phyloP scores from a whole-genome alignment of 2,888 invertebrate genomes.

The Rhaphigaster nebulosa region DNA sequence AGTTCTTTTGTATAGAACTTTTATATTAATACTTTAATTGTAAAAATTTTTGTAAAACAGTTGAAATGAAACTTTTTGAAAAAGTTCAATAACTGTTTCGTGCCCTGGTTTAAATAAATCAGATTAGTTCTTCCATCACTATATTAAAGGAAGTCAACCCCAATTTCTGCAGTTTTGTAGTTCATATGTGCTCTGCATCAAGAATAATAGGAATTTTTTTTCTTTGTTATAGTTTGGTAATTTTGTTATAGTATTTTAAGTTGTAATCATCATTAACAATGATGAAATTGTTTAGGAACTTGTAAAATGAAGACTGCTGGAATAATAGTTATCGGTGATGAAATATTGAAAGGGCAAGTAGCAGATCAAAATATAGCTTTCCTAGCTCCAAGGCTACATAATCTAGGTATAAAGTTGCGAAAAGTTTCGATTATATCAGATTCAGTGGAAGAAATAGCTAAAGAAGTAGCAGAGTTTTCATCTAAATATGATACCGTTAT shows the following conservation, averaged over 20 bases:
- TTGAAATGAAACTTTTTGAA: too few relatives aligned
- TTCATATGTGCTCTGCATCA: background rate
- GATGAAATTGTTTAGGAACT: constrained; percentile 37
- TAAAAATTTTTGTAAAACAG: too few relatives aligned
- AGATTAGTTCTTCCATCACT: background rate
- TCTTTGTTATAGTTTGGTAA: background rate
- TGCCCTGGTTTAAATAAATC: too few relatives aligned
- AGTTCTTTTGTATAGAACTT: too few relatives aligned
- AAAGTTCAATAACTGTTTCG: too few relatives aligned
- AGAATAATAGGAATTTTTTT: background rate
- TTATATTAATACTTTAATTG: too few relatives aligned
- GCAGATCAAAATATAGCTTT: constrained; percentile 75
- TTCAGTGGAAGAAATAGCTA: constrained; percentile 74
- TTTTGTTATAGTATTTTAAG: background rate
- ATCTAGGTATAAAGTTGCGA: constrained; percentile 72
- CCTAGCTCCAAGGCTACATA: constrained; percentile 71
- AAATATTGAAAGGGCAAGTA: constrained; percentile 77
- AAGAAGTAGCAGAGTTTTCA: constrained; percentile 76
- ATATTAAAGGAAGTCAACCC: background rate
- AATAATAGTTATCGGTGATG: constrained; percentile 76
- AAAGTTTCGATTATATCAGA: constrained; percentile 78
- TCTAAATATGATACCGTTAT: constrained; percentile 76
- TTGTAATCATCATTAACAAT: background rate
- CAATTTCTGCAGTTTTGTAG: background rate
- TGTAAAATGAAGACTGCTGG: constrained; percentile 66